Conservation (phyloP, 2,888 invertebrate species). For the Hirudinaria manillensis region DNA sequence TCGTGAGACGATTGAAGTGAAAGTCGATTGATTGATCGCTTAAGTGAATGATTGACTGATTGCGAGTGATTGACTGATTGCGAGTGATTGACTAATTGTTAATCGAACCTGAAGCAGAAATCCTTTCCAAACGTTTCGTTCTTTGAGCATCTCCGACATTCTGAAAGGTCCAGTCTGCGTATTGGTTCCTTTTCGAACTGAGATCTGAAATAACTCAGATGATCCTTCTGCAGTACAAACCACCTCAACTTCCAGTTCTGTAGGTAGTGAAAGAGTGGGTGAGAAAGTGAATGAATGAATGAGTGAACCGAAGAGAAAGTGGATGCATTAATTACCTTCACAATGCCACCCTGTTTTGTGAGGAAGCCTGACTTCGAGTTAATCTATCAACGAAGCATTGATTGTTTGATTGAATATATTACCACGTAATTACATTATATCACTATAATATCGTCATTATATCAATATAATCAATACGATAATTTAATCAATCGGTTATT, state of each 20-base stretch:
- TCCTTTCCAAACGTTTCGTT: slow-evolving; percentile 37
- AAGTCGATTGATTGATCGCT: too few species aligned
- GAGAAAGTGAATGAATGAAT: background rate
- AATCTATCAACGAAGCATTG: slow-evolving; percentile 41
- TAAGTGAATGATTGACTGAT: too few species aligned
- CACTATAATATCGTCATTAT: background rate
- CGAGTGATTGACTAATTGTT: background rate
- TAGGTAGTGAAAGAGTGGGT: background rate
- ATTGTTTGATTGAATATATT: background rate
- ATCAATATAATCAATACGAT: too few species aligned
- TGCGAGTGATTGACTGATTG: too few species aligned
- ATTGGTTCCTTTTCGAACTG: slow-evolving; percentile 44
- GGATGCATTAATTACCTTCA: slow-evolving; percentile 43
- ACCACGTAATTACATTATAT: background rate
- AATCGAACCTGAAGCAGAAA: slow-evolving; percentile 37
- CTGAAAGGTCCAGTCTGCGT: slow-evolving; percentile 45
- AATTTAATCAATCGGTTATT: background rate
- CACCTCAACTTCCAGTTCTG: slow-evolving; percentile 50
- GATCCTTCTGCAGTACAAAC: slow-evolving; percentile 49
- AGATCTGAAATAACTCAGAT: slow-evolving; percentile 48
- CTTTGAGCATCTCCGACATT: slow-evolving; percentile 45
- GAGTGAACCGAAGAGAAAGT: too few species aligned
- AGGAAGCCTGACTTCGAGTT: slow-evolving; percentile 51
- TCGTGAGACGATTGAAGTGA: too few species aligned
- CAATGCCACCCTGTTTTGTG: slow-evolving; percentile 46